Base-by-base conservation (phyloP, 1,140 invertebrate genomes). In the Drosophila cardini region DNA sequence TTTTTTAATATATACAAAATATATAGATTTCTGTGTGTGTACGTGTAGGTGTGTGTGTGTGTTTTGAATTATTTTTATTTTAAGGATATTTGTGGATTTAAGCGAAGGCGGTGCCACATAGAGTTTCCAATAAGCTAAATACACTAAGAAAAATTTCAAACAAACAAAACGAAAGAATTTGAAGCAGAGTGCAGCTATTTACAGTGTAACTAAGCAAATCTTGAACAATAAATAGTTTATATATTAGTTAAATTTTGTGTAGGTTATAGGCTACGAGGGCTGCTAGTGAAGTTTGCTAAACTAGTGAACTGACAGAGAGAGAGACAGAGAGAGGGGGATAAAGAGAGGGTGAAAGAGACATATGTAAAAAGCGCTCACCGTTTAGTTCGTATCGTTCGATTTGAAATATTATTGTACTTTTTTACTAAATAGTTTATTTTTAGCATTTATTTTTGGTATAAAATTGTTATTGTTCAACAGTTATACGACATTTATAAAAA, bases 401-500 rank as follows among this genome's bases (percentile, higher is more conserved):
- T 36, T 52, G 42, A 83, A 84, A 75, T 72, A 65, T 65, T 72
- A 62, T 85, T 67, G 77, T 85, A 77, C 40, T 62, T 62, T 21
- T 63, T 61, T 76, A 68, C 71, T 79, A 78, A 75, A 42, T 63
- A 40, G 32, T 63, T 46, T 46, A 18, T 42, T 50, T 53, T 34
- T 15, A 26, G 21, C 21, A 4, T 26, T 26, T 26, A 3, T 8
- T 36, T 53, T 72, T 65, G 62, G 73, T 81, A 81, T 58, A 85
- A 80, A 85, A 86, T 50, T 43, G 45, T 36, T 70, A 50, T 68
- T 53, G 40, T 72, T 60, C 67, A 71, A 80, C 69, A 74, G 69
- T 77, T 76, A 76, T 69, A 69, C 75, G 63, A 85, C 68, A 85
- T 75, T 71, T 77, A 83, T 80, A 86, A 78, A 85, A 71, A 82